Base-by-base conservation (phyloP, 2,797 vertebrate species). In the Crenichthys baileyi region DNA sequence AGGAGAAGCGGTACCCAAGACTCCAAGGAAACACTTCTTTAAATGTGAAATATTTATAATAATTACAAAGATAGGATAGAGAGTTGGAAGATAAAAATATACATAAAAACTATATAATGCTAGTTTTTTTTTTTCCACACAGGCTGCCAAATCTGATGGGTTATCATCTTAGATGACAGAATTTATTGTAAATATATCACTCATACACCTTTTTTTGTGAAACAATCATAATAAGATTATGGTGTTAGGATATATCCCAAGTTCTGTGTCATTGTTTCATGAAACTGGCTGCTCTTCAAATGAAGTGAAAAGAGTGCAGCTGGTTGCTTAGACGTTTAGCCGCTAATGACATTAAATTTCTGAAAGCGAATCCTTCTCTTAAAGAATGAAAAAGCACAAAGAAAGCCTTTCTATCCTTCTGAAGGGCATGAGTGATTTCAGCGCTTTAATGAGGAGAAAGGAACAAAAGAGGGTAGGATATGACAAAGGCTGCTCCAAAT, bases 391-490 rank as follows among this genome's bases (percentile, higher is more conserved):
- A 87, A 89, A 80, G 67, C 78, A 84, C 79, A 89, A 80, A 87
- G 86, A 70, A 79, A 83, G 61, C 71, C 78, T 91, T 89, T 90
- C 78, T 87, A 60, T 4, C 63, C 68, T 72, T 88, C 74, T 90
- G 85, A 90, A 91, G 89, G 81, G 85, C 86, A 88, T 3, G 22
- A 80, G 72, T 87, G 86, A 91, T 92, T 90, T 86, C 78, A 85
- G 73, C 70, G 46, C 87, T 93, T 92, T 93, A 94, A 94, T 92
- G 91, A 94, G 92, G 82, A 88, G 83, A 83, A 89, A 90, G 83
- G 83, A 87, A 93, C 86, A 91, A 90, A 92, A 87, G 90, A 70
- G 81, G 70, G 53, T 72, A 77, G 80, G 41, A 82, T 85, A 93
- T 90, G 90, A 94, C 88, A 91, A 90, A 93, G 85, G 84, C 87